Evolutionary conservation across 2,113 vertebrate species (phyloP), one percentile per base, ranked within the genome.

Genomic region (Zosterops hypoxanthus): DNA sequence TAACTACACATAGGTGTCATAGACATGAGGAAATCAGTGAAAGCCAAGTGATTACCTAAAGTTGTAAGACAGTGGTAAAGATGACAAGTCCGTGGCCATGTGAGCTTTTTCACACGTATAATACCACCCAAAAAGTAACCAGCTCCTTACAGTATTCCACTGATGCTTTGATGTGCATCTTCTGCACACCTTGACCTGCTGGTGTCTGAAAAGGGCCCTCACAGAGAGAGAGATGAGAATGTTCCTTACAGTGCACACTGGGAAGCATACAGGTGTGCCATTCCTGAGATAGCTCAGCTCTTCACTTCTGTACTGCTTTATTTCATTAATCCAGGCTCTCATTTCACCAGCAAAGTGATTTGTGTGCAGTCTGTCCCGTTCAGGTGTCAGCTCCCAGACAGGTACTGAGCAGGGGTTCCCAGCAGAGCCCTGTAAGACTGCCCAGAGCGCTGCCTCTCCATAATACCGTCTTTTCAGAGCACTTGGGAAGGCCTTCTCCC

Each of bases 391-490:
- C 50, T 86, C 65, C 68, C 82, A 88, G 91, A 21, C 82, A 86
- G 73, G 50, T 79, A 59, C 55, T 90, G 76, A 78, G 39, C 20
- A 12, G 39, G 18, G 44, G 79, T 53, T 94, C 82, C 91, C 89
- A 92, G 85, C 14, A 14, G 61, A 93, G 81, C 64, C 61, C 72
- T 64, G 33, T 84, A 90, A 95, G 95, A 66, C 29, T 82, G 72
- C 87, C 72, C 63, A 53, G 68, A 88, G 59, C 0, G 0, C 57
- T 92, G 57, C 52, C 55, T 86, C 65, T 89, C 70, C 68, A 85
- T 77, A 96, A 75, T 33, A 77, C 53, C 55, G 72, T 36, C 80
- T 94, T 95, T 94, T 96, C 87, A 96, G 69, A 92, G 42, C 57
- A 44, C 34, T 56, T 42, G 42, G 55, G 44, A 88, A 94, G 41